These are phyloP conservation scores for Porites australiensis DNA, from an alignment of 64 coral and sea anemone genomes.

Conservation along the genomic window DNA sequence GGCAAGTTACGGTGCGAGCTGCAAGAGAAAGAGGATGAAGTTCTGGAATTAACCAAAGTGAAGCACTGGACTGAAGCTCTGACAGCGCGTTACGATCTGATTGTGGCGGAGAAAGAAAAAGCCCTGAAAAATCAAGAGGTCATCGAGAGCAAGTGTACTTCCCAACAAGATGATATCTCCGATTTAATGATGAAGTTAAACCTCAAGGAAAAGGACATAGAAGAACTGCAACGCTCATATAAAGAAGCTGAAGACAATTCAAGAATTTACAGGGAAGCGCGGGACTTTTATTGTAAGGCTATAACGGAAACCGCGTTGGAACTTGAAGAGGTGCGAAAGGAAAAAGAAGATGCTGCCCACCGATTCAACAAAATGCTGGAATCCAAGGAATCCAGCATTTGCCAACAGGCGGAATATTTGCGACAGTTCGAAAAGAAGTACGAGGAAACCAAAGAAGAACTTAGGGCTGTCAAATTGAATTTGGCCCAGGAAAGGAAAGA, in stretches of 20 bases:
- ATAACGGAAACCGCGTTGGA: slow-evolving; percentile 63
- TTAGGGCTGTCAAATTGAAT: slow-evolving; percentile 13
- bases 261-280: slow-evolving; percentile 56
- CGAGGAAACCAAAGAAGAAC: slow-evolving; percentile 64
- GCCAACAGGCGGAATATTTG: slow-evolving; percentile 64
- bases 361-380: slow-evolving; percentile 63
- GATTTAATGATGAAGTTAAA: slow-evolving; percentile 67
- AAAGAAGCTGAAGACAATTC: slow-evolving; percentile 37
- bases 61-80: slow-evolving; percentile 87
- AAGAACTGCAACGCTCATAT: slow-evolving; percentile 1
- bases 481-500: slow-evolving; percentile 39
- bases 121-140: slow-evolving; percentile 72
- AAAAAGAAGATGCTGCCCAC: slow-evolving; percentile 43
- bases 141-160: slow-evolving; percentile 48
- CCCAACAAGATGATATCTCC: slow-evolving; percentile 55
- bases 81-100: slow-evolving; percentile 75
- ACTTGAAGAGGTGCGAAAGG: slow-evolving; percentile 49
- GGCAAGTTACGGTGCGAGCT: slow-evolving; percentile 42
- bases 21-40: slow-evolving; percentile 62
- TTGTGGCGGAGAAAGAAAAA: slow-evolving; percentile 73
- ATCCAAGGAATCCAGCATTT: slow-evolving; percentile 63
- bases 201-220: slow-evolving; percentile 13
- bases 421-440: slow-evolving; percentile 77
- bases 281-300: slow-evolving; percentile 64
- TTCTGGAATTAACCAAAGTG: slow-evolving; percentile 42